A percentile compares a stretch with the other conserved stretches of the same genome.
These are phyloP conservation scores for Cryptus armator DNA, from an alignment of 2,888 invertebrate genomes.

Conservation along the genomic window DNA sequence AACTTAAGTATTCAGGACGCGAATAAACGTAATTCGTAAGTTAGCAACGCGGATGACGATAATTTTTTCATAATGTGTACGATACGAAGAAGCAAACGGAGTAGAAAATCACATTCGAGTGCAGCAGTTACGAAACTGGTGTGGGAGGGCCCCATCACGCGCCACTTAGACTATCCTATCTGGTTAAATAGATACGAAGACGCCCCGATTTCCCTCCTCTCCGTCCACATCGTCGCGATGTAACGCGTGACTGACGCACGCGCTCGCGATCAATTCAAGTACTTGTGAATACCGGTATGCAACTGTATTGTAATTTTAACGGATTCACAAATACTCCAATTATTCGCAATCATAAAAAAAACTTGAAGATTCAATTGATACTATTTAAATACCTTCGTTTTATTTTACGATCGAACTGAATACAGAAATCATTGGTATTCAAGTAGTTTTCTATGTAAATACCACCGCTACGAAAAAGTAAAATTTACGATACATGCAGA, in stretches of 20 bases:
- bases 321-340: background rate
- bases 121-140: constrained; percentile 50
- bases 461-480: too few species aligned
- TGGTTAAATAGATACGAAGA: constrained; percentile 48
- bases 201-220: background rate
- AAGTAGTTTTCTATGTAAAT: background rate
- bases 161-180: constrained; percentile 46
- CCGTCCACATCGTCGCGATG: constrained; percentile 19
- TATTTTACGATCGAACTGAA: background rate
- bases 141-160: constrained; percentile 54
- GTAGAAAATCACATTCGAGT: constrained; percentile 60
- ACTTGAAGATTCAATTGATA: background rate
- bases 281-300: too few species aligned
- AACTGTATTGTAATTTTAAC: too few species aligned
- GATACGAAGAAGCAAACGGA: constrained; percentile 37
- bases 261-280: constrained; percentile 44
- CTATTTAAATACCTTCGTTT: background rate
- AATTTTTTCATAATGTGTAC: constrained; percentile 41
- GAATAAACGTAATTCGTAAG: constrained; percentile 16
- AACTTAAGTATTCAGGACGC: background rate
- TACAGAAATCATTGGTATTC: background rate
- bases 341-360: background rate
- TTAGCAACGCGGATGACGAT: constrained; percentile 34
- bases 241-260: constrained; percentile 40
- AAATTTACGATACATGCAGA: too few species aligned